Evolutionary conservation across 2,797 vertebrate genomes (phyloP).

Genomic region (Acropternis orthonyx): DNA sequence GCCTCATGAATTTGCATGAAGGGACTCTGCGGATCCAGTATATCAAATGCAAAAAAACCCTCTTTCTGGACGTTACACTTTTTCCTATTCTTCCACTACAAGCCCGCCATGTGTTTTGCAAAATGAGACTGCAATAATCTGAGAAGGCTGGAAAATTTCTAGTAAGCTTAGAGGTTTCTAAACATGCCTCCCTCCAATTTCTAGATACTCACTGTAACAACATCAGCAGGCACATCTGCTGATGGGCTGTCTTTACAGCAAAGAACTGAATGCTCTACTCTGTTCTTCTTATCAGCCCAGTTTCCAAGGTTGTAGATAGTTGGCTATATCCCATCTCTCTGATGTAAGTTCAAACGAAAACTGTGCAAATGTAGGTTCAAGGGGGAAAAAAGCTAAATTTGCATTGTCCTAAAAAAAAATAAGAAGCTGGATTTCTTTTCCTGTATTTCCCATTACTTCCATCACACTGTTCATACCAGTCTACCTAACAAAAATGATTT

Average conservation of each 20-base stretch:
- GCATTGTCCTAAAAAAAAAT: background rate
- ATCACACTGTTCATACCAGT: background rate
- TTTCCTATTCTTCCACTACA: background rate
- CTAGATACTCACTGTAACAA: background rate
- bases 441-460: background rate
- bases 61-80: background rate
- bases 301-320: background rate
- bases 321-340: background rate
- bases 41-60: background rate
- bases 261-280: background rate
- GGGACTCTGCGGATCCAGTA: background rate
- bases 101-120: background rate
- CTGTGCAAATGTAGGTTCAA: background rate
- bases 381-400: background rate
- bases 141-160: background rate
- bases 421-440: background rate
- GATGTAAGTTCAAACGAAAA: slow-evolving; percentile 11
- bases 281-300: background rate
- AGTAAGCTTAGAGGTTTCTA: background rate
- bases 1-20: background rate
- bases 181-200: background rate
- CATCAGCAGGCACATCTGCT: background rate
- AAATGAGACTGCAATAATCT: background rate
- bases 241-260: background rate
- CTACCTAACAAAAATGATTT: background rate